Conservation (phyloP, 1,140 invertebrate species). For the Cydia strobilella region DNA sequence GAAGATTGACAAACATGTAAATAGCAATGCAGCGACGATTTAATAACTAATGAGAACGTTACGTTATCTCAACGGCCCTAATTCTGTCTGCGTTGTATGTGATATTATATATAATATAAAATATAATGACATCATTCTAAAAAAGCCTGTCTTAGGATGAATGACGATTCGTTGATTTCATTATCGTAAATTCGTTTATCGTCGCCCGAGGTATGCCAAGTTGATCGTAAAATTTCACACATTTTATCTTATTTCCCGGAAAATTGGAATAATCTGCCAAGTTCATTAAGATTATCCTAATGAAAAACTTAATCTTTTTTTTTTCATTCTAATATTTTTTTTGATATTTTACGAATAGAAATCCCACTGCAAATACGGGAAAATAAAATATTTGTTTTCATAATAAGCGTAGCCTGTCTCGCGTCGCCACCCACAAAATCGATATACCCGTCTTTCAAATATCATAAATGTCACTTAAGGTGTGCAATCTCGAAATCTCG, state of each 20-base stretch:
- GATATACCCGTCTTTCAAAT: not conserved
- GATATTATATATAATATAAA: not conserved
- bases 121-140: not conserved
- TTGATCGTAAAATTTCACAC: conserved; percentile 21
- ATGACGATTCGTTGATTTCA: conserved; percentile 3
- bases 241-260: conserved; percentile 12
- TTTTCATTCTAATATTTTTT: not conserved
- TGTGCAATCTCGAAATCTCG: too few species aligned
- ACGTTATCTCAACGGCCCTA: too few species aligned
- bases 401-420: not conserved
- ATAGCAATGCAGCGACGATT: too few species aligned
- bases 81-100: too few species aligned
- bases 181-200: conserved; percentile 14
- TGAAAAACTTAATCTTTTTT: not conserved
- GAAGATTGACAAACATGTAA: too few species aligned
- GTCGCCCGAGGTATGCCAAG: conserved; percentile 2
- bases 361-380: not conserved
- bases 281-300: not conserved
- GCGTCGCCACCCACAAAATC: not conserved
- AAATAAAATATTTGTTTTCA: not conserved
- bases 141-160: not conserved
- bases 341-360: not conserved
- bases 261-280: conserved; percentile 9
- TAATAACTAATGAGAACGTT: too few species aligned
- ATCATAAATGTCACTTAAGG: not conserved